Conservation (phyloP, 2,797 vertebrate genomes). For the Sphenodon punctatus region DNA sequence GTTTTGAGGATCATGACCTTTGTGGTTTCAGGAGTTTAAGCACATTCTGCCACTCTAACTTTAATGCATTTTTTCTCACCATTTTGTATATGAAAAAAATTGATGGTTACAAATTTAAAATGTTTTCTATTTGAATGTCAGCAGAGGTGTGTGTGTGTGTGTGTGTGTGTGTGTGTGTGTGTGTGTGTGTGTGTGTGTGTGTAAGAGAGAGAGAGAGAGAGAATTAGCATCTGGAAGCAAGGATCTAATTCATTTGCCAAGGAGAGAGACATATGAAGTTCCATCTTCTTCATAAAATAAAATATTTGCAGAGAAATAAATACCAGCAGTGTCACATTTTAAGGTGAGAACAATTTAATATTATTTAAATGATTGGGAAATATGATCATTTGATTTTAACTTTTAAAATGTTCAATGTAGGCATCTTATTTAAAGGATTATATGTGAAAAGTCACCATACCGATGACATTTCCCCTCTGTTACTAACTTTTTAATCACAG, state of each 20-base stretch:
- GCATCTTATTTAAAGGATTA: not conserved
- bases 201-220: no score
- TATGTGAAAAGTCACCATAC: not conserved
- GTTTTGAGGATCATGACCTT: no score
- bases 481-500: not conserved
- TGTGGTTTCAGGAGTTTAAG: no score
- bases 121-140: not conserved
- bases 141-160: no score
- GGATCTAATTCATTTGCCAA: not conserved
- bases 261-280: not conserved
- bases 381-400: not conserved
- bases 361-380: not conserved
- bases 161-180: no score
- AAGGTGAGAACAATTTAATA: no score
- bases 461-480: not conserved
- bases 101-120: not conserved
- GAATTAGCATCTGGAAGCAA: not conserved
- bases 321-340: no score
- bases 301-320: not conserved
- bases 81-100: constrained; percentile 1
- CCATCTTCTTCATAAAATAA: constrained; percentile 13
- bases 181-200: no score
- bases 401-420: not conserved
- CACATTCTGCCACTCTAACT: constrained; percentile 15
- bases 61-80: constrained; percentile 10